These are phyloP conservation scores for Exocentrus adspersus DNA, from an alignment of 2,888 invertebrate genomes.

Conservation along the genomic window DNA sequence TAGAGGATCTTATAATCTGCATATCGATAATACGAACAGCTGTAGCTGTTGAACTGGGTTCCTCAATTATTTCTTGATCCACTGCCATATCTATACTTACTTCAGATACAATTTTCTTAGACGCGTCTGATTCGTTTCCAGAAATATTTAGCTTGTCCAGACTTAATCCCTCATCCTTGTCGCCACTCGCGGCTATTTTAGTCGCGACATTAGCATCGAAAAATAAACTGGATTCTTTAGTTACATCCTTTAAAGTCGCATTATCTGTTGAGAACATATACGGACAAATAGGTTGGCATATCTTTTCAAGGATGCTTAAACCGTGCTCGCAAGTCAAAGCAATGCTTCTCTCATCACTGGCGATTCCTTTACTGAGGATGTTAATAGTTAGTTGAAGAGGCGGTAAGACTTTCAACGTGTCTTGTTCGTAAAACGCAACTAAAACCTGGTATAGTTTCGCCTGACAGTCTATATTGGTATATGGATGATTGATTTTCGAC, in stretches of 20 bases:
- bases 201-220: constrained; percentile 12
- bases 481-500: constrained; percentile 35
- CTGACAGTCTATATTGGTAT: constrained; percentile 37
- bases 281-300: constrained; percentile 47
- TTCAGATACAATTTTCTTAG: neutral
- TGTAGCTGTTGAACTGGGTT: neutral
- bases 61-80: neutral
- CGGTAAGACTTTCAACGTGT: constrained; percentile 36
- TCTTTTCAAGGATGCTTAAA: constrained; percentile 38
- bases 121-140: constrained; percentile 24
- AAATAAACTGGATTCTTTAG: constrained; percentile 5
- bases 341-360: constrained; percentile 33
- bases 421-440: constrained; percentile 45
- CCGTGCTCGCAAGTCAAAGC: constrained; percentile 38
- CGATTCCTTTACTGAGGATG: constrained; percentile 39
- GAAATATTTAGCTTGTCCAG: constrained; percentile 3
- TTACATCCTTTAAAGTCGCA: neutral
- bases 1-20: neutral
- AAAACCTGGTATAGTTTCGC: constrained; percentile 40
- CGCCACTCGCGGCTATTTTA: no score
- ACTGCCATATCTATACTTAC: neutral
- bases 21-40: constrained; percentile 4
- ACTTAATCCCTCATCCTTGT: neutral
- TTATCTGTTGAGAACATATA: constrained; percentile 31
- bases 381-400: constrained; percentile 39